Base-by-base conservation (phyloP, 2,113 vertebrate genomes). In the Plestiodon gilberti region DNA sequence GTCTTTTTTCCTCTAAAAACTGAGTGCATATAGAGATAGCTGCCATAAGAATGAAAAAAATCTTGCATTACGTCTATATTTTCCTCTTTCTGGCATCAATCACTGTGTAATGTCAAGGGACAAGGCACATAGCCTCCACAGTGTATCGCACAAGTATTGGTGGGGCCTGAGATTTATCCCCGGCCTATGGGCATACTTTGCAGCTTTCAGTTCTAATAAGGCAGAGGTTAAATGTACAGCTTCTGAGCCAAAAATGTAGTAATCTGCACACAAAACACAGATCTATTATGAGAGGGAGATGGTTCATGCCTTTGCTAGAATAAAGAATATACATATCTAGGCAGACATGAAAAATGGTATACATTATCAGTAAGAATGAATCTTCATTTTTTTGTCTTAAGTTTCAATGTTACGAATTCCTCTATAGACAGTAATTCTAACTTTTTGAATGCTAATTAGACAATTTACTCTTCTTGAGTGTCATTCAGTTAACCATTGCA, bases 401-500 rank as follows among this genome's bases (percentile, higher is more conserved):
- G 43, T 69, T 28, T 43, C 64, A 28, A 69, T 30, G 20, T 35
- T 43, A 43, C 4, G 23, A 57, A 18, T 67, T 2, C 11, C 5
- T 82, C 33, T 15, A 69, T 30, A 69, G 55, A 82, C 1, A 82
- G 67, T 55, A 30, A 55, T 15, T 69, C 20, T 30, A 52, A 48
- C 33, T 67, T 67, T 48, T n/a, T 23, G 2, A 62, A 79, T 88
- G 89, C 62, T 13, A 86, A 61, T 61, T 62, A 82, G 13, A 75
- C n/a, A 35, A 81, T 67, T 14, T 88, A 69, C 0, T 79, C 89
- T 92, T 59, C 20, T 1, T 81, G 89, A 38, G 22, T 88, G 76
- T 73, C 75, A 90, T 87, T 88, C 69, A 80, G 30, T 74, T 78
- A 89, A 86, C 78, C 73, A 78, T 62, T 86, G 89, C 84, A 92